Percentiles rank a stretch among this genome's conserved stretches.
Conservation (phyloP, 2,113 vertebrate species). For the Taxidea taxus region DNA sequence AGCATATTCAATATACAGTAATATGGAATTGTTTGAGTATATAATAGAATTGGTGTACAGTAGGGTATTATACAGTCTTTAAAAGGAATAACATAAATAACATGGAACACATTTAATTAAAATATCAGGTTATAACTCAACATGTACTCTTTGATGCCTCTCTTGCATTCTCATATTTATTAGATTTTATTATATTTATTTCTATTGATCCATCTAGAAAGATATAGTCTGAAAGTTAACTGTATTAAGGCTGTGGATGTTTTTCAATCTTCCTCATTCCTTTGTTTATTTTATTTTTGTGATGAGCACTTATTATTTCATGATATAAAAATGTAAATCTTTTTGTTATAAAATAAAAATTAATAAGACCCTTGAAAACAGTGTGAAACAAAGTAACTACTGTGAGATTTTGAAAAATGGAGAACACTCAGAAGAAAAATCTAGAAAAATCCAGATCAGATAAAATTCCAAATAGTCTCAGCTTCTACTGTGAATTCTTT, state of each 20-base stretch:
- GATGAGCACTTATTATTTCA: background rate
- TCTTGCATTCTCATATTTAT: background rate
- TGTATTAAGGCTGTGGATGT: background rate
- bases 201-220: background rate
- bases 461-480: background rate
- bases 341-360: background rate
- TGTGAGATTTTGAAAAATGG: background rate
- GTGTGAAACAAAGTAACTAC: background rate
- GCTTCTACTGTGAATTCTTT: background rate
- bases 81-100: background rate
- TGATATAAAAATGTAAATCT: background rate
- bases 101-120: background rate
- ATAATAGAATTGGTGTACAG: background rate
- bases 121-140: background rate
- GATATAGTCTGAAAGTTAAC: background rate
- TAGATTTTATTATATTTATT: background rate
- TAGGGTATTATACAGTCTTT: background rate
- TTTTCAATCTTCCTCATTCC: background rate
- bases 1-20: background rate
- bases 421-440: background rate
- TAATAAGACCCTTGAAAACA: background rate
- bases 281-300: slow-evolving; percentile 28
- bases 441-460: background rate
- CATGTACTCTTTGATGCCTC: background rate
- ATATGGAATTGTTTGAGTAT: background rate